Evolutionary conservation across 2,797 vertebrate genomes (phyloP).

Genomic region (Cercopithecus diana): DNA sequence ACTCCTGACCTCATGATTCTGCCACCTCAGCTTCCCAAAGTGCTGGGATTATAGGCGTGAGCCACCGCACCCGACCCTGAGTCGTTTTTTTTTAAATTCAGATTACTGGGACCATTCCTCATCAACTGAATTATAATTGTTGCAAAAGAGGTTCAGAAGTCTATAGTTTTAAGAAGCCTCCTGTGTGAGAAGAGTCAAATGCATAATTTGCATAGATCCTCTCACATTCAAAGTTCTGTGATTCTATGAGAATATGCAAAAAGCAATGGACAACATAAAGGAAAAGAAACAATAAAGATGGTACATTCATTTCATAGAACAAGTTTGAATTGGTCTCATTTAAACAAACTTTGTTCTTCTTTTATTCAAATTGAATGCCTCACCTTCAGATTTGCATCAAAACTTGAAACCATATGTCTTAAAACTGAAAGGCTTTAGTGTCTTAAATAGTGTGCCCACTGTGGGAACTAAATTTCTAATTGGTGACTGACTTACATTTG

Average conservation of each 20-base stretch:
- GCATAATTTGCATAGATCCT: background rate
- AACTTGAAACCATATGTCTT: conserved; percentile 57
- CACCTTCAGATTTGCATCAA: conserved; percentile 55
- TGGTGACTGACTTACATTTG: conserved; percentile 39
- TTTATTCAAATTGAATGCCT: conserved; percentile 48
- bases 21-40: too few relatives aligned
- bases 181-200: background rate
- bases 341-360: conserved; percentile 21
- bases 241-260: background rate
- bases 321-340: conserved; percentile 34
- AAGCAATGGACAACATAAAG: background rate
- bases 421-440: conserved; percentile 33
- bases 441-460: background rate
- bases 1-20: too few relatives aligned
- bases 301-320: background rate
- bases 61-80: background rate
- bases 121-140: background rate
- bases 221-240: background rate
- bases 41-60: too few relatives aligned
- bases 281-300: conserved; percentile 24
- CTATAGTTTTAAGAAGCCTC: background rate
- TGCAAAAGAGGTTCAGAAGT: background rate
- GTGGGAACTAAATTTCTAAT: conserved; percentile 56
- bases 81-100: background rate
- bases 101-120: background rate